phyloP scores from a whole-genome alignment of 1,140 invertebrate genomes.

The Gonioctena quinquepunctata region DNA sequence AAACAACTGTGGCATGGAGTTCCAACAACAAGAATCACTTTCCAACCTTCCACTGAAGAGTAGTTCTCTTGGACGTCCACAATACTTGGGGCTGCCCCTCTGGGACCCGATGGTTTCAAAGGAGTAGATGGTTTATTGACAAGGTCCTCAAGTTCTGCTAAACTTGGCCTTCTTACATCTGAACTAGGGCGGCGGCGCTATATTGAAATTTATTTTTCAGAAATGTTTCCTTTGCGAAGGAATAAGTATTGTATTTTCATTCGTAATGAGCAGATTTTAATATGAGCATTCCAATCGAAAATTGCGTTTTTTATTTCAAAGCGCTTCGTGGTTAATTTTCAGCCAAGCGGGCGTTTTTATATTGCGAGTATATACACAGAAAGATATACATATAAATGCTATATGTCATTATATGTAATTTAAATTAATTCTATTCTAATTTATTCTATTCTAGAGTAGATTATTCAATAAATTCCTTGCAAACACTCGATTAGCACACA shows the following conservation, averaged over 20 bases:
- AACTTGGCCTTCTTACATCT: conserved; percentile 81
- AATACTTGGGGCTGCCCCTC: conserved; percentile 84
- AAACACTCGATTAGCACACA: conserved; percentile 14
- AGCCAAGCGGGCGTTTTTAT: neutral
- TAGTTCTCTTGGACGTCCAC: conserved; percentile 89
- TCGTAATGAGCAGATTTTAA: too few relatives aligned
- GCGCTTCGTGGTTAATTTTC: neutral
- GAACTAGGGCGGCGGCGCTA: conserved; percentile 84
- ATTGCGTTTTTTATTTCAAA: neutral
- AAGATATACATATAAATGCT: conserved; percentile 7
- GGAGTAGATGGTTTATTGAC: conserved; percentile 92
- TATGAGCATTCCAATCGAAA: neutral
- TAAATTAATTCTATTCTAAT: too few relatives aligned
- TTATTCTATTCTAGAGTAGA: neutral
- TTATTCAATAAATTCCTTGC: conserved; percentile 4
- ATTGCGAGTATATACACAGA: conserved; percentile 16
- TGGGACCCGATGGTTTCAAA: conserved; percentile 73
- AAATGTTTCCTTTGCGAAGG: too few relatives aligned
- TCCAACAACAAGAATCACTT: neutral
- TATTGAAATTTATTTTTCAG: conserved; percentile 30
- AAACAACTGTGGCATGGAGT: neutral
- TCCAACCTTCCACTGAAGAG: conserved; percentile 85
- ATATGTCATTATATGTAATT: conserved; percentile 6
- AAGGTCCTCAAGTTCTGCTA: conserved; percentile 85
- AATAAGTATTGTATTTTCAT: too few relatives aligned